Evolutionary conservation across 2,888 invertebrate genomes (phyloP).

Genomic region (Liopterus haemorrhoidalis): DNA sequence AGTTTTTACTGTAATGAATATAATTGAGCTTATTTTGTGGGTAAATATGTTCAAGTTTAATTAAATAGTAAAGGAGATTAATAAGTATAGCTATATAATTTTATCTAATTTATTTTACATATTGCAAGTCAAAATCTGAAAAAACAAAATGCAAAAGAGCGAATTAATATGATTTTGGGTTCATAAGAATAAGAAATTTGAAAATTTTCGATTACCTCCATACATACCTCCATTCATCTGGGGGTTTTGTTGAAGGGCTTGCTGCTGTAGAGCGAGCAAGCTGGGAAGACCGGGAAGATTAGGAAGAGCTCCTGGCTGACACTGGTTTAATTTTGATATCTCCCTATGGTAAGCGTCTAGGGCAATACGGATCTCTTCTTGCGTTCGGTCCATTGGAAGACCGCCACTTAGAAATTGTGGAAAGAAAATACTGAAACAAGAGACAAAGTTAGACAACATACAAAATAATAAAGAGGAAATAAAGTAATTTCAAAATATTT

Average conservation of each 20-base stretch:
- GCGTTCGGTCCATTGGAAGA: conserved; percentile 58
- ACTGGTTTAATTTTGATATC: conserved; percentile 76
- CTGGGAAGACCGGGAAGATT: conserved; percentile 54
- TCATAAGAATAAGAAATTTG: no score
- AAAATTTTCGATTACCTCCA: no score
- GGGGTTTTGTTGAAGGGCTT: conserved; percentile 51
- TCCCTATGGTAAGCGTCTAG: conserved; percentile 90
- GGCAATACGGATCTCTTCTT: conserved; percentile 84
- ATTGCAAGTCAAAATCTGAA: no score
- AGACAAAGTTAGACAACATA: no score
- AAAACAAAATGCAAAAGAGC: no score
- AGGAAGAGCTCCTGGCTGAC: conserved; percentile 46
- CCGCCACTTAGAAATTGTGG: conserved; percentile 79
- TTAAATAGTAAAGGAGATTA: no score
- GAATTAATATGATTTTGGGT: no score
- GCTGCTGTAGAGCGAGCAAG: conserved; percentile 74
- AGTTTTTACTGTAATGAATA: no score
- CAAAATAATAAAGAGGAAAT: not conserved
- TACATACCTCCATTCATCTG: conserved; percentile 44
- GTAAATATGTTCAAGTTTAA: no score
- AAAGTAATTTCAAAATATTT: conserved; percentile 39
- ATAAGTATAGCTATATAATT: no score
- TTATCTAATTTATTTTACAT: no score
- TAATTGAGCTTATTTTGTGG: no score
- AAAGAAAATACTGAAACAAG: conserved; percentile 71